These are phyloP conservation scores for Stichodactyla helianthus DNA, from an alignment of 64 coral and sea anemone species.

Conservation along the genomic window DNA sequence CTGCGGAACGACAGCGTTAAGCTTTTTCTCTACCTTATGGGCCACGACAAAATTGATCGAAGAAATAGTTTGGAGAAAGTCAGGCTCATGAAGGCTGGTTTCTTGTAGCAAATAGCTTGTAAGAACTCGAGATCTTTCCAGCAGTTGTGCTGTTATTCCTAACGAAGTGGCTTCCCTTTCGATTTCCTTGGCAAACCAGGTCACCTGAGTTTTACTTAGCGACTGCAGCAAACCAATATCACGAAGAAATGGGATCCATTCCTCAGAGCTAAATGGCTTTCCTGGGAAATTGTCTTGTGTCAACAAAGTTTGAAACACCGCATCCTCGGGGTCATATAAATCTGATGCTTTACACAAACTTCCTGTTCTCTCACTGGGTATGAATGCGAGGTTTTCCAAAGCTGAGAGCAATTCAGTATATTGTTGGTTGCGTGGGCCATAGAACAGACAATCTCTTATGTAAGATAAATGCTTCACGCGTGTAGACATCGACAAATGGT, in stretches of 20 bases:
- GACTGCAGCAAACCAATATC: neutral
- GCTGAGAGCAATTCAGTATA: neutral
- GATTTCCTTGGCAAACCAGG: neutral
- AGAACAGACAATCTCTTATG: neutral
- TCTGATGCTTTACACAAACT: constrained; percentile 11
- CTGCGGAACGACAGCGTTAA: neutral
- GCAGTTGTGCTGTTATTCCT: neutral
- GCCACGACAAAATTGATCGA: neutral
- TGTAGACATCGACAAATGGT: neutral
- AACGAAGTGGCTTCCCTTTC: neutral
- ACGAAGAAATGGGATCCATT: neutral
- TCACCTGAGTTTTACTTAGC: neutral
- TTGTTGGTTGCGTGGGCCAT: neutral
- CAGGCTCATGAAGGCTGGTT: neutral
- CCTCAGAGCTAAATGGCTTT: constrained; percentile 27
- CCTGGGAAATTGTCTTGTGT: constrained; percentile 34
- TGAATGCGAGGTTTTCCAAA: neutral
- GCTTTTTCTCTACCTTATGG: too few species aligned
- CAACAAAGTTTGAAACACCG: constrained; percentile 73
- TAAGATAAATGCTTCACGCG: neutral
- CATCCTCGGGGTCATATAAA: constrained; percentile 67
- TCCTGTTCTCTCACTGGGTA: neutral
- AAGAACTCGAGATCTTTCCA: neutral
- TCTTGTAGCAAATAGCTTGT: neutral
- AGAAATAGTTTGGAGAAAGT: neutral